Evolutionary conservation across 1,140 invertebrate species (phyloP).

Genomic region (Zaprionus kolodkinae): DNA sequence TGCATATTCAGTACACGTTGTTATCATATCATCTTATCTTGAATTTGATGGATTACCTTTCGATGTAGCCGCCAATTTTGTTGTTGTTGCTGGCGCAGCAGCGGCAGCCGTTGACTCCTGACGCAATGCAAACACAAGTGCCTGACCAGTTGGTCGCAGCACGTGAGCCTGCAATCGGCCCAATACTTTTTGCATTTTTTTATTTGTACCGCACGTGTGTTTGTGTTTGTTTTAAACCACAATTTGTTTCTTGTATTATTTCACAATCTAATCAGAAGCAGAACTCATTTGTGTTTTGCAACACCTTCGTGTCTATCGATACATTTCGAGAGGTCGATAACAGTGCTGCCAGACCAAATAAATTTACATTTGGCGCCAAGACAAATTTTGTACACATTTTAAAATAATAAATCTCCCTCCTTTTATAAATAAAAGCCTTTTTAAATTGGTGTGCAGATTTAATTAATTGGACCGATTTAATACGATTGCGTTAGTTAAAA

Average conservation of each 20-base stretch:
- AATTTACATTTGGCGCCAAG: conserved; percentile 11
- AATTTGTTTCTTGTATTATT: conserved; percentile 60
- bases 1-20: too few relatives aligned
- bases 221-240: conserved; percentile 27
- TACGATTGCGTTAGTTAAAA: conserved; percentile 64
- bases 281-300: conserved; percentile 8
- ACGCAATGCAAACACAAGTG: conserved; percentile 25
- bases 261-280: conserved; percentile 63
- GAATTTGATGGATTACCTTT: conserved; percentile 53
- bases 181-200: conserved; percentile 67
- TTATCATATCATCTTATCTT: conserved; percentile 2
- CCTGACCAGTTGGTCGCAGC: conserved; percentile 37
- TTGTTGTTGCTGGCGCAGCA: conserved; percentile 25
- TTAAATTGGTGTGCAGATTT: conserved; percentile 43
- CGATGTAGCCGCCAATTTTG: conserved; percentile 62
- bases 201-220: conserved; percentile 31
- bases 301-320: conserved; percentile 20
- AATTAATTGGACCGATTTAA: conserved; percentile 74
- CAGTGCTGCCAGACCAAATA: conserved; percentile 17
- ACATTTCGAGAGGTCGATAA: background rate
- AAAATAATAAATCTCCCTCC: background rate
- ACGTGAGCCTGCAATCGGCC: conserved; percentile 59
- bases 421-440: conserved; percentile 1
- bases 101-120: conserved; percentile 29
- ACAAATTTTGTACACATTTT: background rate